phyloP scores from a whole-genome alignment of 2,888 invertebrate genomes.

The Proisotoma minuta region DNA sequence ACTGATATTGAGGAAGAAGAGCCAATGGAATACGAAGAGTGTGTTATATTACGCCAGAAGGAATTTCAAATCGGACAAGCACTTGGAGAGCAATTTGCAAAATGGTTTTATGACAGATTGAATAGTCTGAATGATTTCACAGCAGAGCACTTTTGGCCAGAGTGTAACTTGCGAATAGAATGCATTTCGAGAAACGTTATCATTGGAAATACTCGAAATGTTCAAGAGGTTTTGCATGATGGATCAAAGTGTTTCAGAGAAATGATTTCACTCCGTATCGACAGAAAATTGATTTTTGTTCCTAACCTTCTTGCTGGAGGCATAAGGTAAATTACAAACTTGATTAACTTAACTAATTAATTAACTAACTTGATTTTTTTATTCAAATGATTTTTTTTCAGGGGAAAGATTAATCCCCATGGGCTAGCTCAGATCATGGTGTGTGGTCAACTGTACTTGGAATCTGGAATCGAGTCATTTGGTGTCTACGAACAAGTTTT shows the following conservation, averaged over 20 bases:
- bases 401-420: slow-evolving; percentile 57
- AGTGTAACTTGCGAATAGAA: slow-evolving; percentile 52
- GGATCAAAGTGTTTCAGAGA: slow-evolving; percentile 50
- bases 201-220: not conserved
- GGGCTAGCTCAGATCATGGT: slow-evolving; percentile 60
- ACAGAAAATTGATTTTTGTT: slow-evolving; percentile 58
- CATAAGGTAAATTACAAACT: slow-evolving; percentile 51
- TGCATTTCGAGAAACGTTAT: slow-evolving; percentile 47
- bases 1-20: not conserved
- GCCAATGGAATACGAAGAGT: slow-evolving; percentile 12
- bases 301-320: slow-evolving; percentile 57
- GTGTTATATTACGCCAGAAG: slow-evolving; percentile 10
- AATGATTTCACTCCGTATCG: slow-evolving; percentile 50
- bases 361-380: not conserved
- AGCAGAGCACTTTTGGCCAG: slow-evolving; percentile 58
- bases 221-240: slow-evolving; percentile 45
- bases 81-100: slow-evolving; percentile 57
- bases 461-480: slow-evolving; percentile 50
- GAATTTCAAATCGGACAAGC: slow-evolving; percentile 36
- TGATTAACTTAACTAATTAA: not conserved
- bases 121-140: slow-evolving; percentile 52
- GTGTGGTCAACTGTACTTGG: slow-evolving; percentile 62
- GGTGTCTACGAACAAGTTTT: slow-evolving; percentile 66
- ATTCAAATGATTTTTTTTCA: not conserved
- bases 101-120: slow-evolving; percentile 58